phyloP scores from a whole-genome alignment of 1,140 invertebrate species.

The Drosophila willistoni region DNA sequence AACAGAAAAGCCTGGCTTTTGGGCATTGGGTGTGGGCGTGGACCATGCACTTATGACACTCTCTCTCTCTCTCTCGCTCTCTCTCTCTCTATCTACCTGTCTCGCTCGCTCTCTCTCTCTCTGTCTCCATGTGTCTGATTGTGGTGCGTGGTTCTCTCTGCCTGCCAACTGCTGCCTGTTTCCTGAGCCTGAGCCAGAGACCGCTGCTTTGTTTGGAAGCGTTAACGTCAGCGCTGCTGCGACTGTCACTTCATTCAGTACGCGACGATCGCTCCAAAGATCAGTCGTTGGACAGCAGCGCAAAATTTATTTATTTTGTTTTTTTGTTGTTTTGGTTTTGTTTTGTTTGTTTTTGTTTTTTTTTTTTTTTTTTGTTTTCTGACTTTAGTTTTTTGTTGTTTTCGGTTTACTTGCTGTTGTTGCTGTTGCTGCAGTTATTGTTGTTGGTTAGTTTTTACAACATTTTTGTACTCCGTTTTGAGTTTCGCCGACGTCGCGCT shows the following conservation, averaged over 20 bases:
- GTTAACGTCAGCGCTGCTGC: constrained; percentile 2
- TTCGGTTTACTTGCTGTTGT: constrained; percentile 40
- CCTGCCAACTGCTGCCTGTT: constrained; percentile 7
- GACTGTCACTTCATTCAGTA: constrained; percentile 71
- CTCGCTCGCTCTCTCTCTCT: background rate
- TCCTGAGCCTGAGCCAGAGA: constrained; percentile 4
- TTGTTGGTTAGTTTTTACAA: constrained; percentile 26
- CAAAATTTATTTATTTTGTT: constrained; percentile 56
- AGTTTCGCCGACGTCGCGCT: constrained; percentile 44
- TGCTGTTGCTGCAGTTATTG: too few relatives aligned
- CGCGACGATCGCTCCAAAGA: constrained; percentile 72
- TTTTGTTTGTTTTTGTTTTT: constrained; percentile 48
- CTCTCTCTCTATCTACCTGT: constrained; percentile 3
- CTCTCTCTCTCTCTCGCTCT: background rate
- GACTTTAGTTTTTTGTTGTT: constrained; percentile 52
- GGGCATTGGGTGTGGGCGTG: constrained; percentile 22
- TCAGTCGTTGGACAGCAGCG: constrained; percentile 70
- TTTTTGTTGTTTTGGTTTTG: constrained; percentile 35
- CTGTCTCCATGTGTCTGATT: background rate
- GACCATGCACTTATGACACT: constrained; percentile 28
- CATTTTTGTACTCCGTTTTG: constrained; percentile 42
- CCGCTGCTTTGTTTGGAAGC: constrained; percentile 44
- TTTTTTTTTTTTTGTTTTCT: constrained; percentile 57
- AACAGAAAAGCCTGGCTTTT: background rate
- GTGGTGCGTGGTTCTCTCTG: constrained; percentile 41